phyloP scores from a whole-genome alignment of 2,888 invertebrate species.

The Aleiodes alternator region DNA sequence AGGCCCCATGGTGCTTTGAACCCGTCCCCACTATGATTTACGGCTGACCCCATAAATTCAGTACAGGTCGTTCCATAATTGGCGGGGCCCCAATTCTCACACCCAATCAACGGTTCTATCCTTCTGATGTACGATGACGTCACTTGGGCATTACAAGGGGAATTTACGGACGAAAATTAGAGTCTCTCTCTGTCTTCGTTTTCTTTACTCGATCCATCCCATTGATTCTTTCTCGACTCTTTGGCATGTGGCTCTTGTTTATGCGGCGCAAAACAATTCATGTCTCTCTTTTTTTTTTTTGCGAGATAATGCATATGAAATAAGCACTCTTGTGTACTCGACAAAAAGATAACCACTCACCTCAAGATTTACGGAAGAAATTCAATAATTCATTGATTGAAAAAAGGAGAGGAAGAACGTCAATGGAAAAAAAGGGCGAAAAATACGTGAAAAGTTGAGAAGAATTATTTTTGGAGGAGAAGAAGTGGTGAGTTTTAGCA shows the following conservation, averaged over 20 bases:
- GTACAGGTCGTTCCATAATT: slow-evolving; percentile 68
- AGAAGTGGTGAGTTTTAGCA: no score
- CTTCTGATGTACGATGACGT: slow-evolving; percentile 70
- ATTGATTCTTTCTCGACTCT: slow-evolving; percentile 41
- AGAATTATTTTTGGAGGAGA: no score
- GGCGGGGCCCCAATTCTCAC: slow-evolving; percentile 71
- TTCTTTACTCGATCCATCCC: slow-evolving; percentile 32
- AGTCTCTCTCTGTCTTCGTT: slow-evolving; percentile 44
- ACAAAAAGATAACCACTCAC: neutral
- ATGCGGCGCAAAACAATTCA: slow-evolving; percentile 19
- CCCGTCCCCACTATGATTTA: slow-evolving; percentile 62
- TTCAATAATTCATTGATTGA: no score
- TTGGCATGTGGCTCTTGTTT: slow-evolving; percentile 1
- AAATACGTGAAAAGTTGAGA: no score
- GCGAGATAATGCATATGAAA: neutral
- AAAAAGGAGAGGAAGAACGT: no score
- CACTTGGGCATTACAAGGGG: slow-evolving; percentile 63
- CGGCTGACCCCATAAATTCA: slow-evolving; percentile 72
- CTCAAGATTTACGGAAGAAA: neutral
- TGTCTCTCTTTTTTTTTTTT: neutral
- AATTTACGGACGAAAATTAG: slow-evolving; percentile 70
- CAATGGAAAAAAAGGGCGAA: no score
- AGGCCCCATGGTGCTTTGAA: slow-evolving; percentile 21
- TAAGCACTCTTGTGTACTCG: neutral
- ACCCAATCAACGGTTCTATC: slow-evolving; percentile 67